Percentiles rank a stretch among this genome's conserved stretches.
These are phyloP conservation scores for Tetragnatha versicolor DNA, from an alignment of 1,140 invertebrate genomes.

Conservation along the genomic window DNA sequence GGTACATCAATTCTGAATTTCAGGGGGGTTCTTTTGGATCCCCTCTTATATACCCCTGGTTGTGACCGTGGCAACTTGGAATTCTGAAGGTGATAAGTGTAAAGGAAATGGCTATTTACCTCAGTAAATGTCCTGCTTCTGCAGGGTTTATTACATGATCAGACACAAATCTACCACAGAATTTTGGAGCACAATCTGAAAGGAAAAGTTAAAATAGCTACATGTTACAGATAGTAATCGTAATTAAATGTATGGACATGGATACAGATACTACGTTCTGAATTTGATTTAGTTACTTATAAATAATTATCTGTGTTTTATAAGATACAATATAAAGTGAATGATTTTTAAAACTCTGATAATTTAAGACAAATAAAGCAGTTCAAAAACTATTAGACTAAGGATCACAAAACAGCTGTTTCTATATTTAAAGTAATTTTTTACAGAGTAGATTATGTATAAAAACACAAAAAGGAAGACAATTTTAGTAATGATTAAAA, in stretches of 20 bases:
- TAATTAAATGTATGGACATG: background rate
- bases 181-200: constrained; percentile 74
- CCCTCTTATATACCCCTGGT: background rate
- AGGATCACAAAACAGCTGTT: too few species aligned
- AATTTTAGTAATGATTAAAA: too few species aligned
- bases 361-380: background rate
- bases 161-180: constrained; percentile 79
- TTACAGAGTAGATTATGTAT: too few species aligned
- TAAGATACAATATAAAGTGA: background rate
- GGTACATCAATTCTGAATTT: background rate
- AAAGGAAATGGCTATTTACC: constrained; percentile 59
- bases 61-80: background rate
- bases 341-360: background rate
- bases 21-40: background rate
- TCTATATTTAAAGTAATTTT: too few species aligned
- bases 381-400: background rate
- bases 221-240: background rate
- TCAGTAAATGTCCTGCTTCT: constrained; percentile 74
- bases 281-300: background rate
- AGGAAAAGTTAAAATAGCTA: constrained; percentile 14
- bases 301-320: background rate
- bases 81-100: background rate
- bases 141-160: constrained; percentile 74
- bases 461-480: too few species aligned
- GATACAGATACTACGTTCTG: background rate